phyloP scores from a whole-genome alignment of 2,113 vertebrate genomes.

The Pangasianodon hypophthalmus region DNA sequence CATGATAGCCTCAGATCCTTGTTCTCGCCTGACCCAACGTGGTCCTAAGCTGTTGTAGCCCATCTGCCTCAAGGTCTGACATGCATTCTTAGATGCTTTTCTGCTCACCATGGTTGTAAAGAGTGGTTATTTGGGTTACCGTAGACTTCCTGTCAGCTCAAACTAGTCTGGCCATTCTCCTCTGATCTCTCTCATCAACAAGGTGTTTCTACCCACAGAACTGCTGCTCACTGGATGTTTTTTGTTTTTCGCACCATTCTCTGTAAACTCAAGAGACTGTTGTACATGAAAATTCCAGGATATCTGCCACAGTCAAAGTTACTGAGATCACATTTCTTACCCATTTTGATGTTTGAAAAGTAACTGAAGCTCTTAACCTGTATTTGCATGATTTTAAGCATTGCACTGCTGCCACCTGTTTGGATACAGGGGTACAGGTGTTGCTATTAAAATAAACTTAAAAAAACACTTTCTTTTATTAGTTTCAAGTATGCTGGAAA shows the following conservation, averaged over 20 bases:
- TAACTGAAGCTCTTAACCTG: not conserved
- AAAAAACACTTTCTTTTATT: not conserved
- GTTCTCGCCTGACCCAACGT: not conserved
- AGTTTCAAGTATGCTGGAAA: not conserved
- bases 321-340: not conserved
- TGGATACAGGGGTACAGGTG: not conserved
- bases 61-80: not conserved
- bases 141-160: not conserved
- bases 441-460: not conserved
- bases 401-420: not conserved
- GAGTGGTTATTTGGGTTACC: not conserved
- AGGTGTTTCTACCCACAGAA: not conserved
- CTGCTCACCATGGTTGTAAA: not conserved
- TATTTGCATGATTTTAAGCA: not conserved
- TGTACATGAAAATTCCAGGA: not conserved
- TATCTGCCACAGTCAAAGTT: not conserved
- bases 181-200: not conserved
- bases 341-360: not conserved
- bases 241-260: not conserved
- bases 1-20: not conserved
- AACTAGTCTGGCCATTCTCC: not conserved
- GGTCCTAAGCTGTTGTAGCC: not conserved
- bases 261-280: not conserved
- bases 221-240: not conserved
- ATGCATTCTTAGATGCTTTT: not conserved